These are phyloP conservation scores for Heteromyza rotundicornis DNA, from an alignment of 2,888 invertebrate species.

Conservation along the genomic window DNA sequence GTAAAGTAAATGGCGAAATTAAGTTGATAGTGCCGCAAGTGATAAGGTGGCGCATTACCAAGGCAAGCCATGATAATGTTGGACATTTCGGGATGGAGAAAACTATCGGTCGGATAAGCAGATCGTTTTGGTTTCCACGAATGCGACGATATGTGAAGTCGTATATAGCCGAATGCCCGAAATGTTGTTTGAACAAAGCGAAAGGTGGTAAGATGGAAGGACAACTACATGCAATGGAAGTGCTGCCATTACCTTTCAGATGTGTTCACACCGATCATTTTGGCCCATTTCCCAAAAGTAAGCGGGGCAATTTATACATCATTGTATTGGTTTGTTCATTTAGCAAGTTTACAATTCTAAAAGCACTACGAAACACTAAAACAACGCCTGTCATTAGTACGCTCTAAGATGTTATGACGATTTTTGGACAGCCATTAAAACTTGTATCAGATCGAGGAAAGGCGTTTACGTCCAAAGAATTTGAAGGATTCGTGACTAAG, in stretches of 20 bases:
- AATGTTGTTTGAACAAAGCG: not conserved
- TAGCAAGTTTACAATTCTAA: conserved; percentile 29
- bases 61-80: not conserved
- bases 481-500: not conserved
- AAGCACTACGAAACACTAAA: conserved; percentile 30
- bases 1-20: not conserved
- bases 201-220: not conserved
- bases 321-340: conserved; percentile 28
- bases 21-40: not conserved
- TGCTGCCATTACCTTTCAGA: not conserved
- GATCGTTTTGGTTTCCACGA: not conserved
- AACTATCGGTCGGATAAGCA: not conserved
- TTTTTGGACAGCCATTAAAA: conserved; percentile 21
- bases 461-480: not conserved
- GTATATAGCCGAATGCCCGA: not conserved
- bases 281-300: conserved; percentile 19
- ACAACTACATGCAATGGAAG: not conserved
- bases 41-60: not conserved
- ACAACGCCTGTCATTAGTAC: conserved; percentile 22
- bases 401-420: conserved; percentile 20
- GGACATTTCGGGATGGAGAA: not conserved
- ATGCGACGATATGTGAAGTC: not conserved
- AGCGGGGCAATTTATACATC: conserved; percentile 27
- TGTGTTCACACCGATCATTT: not conserved
- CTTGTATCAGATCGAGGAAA: not conserved